These are phyloP conservation scores for Sebastolobus alascanus DNA, from an alignment of 2,797 vertebrate species.

Conservation along the genomic window DNA sequence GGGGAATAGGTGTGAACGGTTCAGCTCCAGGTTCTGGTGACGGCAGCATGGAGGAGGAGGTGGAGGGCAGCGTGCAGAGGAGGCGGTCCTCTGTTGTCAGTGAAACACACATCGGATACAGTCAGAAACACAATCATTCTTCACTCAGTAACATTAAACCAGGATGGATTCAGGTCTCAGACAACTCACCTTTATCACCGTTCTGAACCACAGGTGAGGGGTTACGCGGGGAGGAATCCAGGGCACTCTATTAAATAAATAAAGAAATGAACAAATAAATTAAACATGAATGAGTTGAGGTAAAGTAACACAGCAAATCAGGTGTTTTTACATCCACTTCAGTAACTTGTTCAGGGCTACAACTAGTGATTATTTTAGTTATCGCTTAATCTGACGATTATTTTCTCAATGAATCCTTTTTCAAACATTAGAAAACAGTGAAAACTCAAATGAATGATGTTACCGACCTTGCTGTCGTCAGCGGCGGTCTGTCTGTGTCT, in stretches of 20 bases:
- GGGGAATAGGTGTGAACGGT: slow-evolving; percentile 76
- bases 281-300: background rate
- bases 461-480: slow-evolving; percentile 93
- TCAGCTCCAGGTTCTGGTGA: slow-evolving; percentile 89
- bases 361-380: background rate
- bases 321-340: background rate
- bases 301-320: background rate
- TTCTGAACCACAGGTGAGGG: slow-evolving; percentile 93
- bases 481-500: slow-evolving; percentile 89
- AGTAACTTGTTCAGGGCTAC: background rate
- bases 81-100: slow-evolving; percentile 93
- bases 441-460: background rate
- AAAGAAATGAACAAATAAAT: background rate
- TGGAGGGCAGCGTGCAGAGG: slow-evolving; percentile 89
- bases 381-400: background rate
- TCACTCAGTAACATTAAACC: background rate
- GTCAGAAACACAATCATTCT: background rate
- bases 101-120: slow-evolving; percentile 1
- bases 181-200: slow-evolving; percentile 92
- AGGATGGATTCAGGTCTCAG: background rate
- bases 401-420: background rate
- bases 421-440: background rate
- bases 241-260: slow-evolving; percentile 81
- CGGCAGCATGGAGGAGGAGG: slow-evolving; percentile 88
- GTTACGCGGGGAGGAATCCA: slow-evolving; percentile 96